Conservation (phyloP, 1,140 invertebrate genomes). For the Cylas formicarius region DNA sequence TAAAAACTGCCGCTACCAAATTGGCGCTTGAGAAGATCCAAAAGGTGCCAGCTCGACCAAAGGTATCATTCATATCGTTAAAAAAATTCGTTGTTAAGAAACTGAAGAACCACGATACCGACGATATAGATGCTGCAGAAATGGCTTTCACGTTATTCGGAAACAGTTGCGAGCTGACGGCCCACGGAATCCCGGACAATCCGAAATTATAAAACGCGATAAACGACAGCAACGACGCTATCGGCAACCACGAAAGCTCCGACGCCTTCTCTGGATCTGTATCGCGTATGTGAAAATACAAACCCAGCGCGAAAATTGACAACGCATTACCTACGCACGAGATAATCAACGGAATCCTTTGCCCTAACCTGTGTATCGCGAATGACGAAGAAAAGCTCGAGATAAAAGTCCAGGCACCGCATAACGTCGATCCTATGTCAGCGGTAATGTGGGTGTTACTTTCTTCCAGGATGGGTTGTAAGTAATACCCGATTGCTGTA, state of each 20-base stretch:
- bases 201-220: constrained; percentile 61
- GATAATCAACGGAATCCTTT: constrained; percentile 59
- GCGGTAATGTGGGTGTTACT: constrained; percentile 49
- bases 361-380: constrained; percentile 61
- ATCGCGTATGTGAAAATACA: constrained; percentile 54
- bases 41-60: constrained; percentile 61
- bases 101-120: constrained; percentile 58
- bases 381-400: constrained; percentile 52
- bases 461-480: constrained; percentile 60
- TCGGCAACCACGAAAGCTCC: constrained; percentile 51
- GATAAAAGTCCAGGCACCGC: constrained; percentile 56
- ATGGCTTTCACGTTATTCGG: constrained; percentile 58
- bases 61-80: constrained; percentile 34
- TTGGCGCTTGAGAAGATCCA: constrained; percentile 63
- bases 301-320: constrained; percentile 47
- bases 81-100: constrained; percentile 68
- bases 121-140: constrained; percentile 59
- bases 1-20: constrained; percentile 52
- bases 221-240: constrained; percentile 57
- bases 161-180: constrained; percentile 66
- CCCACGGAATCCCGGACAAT: constrained; percentile 60
- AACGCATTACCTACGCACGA: constrained; percentile 50
- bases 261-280: constrained; percentile 30
- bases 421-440: constrained; percentile 60
- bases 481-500: constrained; percentile 74